Percentiles rank a stretch among this genome's conserved stretches.
phyloP scores from a whole-genome alignment of 2,113 vertebrate species.

The Psittacula cyanocephala region DNA sequence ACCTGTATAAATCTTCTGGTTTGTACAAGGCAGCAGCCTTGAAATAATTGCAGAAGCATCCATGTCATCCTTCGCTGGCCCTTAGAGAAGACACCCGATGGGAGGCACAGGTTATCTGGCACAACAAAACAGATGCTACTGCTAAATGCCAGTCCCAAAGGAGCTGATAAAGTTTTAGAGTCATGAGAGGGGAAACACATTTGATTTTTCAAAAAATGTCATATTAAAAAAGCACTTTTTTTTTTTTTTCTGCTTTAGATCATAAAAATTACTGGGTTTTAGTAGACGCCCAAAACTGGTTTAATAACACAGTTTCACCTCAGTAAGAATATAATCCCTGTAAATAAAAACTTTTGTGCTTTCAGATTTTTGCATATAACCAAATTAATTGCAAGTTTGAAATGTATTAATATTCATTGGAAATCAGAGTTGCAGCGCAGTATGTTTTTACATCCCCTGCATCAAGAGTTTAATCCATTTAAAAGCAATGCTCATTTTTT shows the following conservation, averaged over 20 bases:
- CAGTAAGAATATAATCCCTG: background rate
- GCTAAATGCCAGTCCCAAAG: background rate
- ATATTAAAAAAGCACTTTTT: background rate
- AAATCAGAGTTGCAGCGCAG: background rate
- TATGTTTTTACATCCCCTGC: background rate
- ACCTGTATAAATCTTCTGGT: background rate
- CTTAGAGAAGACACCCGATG: background rate
- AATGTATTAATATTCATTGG: fast-evolving
- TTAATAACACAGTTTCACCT: background rate
- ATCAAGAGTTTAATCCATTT: background rate
- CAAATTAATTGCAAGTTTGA: background rate
- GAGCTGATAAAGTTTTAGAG: background rate
- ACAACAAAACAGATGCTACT: background rate
- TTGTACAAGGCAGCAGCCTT: background rate
- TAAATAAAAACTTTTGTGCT: background rate
- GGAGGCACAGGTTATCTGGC: background rate
- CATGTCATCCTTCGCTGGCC: background rate
- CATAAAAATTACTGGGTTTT: background rate
- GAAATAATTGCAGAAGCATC: background rate
- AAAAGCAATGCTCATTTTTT: background rate
- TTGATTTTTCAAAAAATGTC: background rate
- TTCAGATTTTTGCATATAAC: background rate
- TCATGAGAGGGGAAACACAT: background rate
- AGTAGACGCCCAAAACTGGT: background rate
- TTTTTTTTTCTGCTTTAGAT: background rate